Percentiles rank a stretch among this genome's conserved stretches.
phyloP scores from a whole-genome alignment of 1,140 invertebrate species.

The Hypsibius dujardini region DNA sequence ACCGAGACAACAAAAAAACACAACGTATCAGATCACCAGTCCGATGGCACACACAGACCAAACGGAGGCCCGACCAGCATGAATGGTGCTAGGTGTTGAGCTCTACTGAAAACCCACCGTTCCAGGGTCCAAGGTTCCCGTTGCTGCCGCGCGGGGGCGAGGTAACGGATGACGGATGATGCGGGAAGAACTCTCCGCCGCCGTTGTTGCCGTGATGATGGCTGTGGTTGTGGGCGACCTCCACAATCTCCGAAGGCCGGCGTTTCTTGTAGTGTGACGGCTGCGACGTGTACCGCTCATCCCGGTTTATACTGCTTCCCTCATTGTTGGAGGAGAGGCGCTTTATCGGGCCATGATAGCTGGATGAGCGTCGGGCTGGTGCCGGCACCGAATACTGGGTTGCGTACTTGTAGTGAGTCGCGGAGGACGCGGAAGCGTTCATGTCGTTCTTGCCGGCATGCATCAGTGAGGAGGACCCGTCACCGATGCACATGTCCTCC shows the following conservation, averaged over 20 bases:
- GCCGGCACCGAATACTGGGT: not conserved
- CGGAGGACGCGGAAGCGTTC: not conserved
- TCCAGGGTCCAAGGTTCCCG: not conserved
- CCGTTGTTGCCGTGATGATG: not conserved
- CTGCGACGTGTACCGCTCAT: not conserved
- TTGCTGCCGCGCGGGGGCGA: slow-evolving; percentile 8
- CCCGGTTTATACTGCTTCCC: not conserved
- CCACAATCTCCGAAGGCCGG: not conserved
- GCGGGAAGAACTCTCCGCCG: not conserved
- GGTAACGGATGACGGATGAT: not conserved
- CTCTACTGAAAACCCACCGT: not conserved
- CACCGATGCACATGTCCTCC: not conserved
- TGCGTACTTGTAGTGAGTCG: not conserved
- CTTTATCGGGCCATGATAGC: not conserved
- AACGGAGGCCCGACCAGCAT: not conserved
- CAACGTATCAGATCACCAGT: not conserved
- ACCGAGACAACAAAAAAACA: not conserved
- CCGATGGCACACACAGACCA: not conserved
- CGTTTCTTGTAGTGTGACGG: slow-evolving; percentile 8
- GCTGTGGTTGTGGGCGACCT: not conserved
- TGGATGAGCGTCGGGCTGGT: not conserved
- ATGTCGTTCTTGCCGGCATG: not conserved
- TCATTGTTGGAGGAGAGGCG: not conserved
- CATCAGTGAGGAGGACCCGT: not conserved
- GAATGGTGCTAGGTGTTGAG: not conserved